Percentiles rank a stretch among this genome's conserved stretches.
phyloP scores from a whole-genome alignment of 2,113 vertebrate genomes.

The Elephas maximus region DNA sequence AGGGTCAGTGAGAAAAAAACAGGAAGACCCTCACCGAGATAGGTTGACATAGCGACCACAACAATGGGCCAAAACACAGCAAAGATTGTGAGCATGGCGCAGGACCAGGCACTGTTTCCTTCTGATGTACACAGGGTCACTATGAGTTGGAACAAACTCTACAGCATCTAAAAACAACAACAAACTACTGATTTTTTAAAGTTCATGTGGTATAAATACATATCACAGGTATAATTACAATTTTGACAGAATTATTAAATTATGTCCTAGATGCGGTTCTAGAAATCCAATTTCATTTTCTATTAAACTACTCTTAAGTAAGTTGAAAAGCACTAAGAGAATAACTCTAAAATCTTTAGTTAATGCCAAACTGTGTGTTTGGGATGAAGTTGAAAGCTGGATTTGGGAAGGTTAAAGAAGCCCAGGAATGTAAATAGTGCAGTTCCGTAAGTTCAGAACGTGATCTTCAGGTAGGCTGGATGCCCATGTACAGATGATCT shows the following conservation, averaged over 20 bases:
- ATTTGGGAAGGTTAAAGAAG: neutral
- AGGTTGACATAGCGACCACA: too few species aligned
- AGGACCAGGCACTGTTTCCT: too few species aligned
- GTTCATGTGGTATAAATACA: neutral
- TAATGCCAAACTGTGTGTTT: neutral
- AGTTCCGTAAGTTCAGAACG: neutral
- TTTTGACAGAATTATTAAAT: slow-evolving; percentile 1
- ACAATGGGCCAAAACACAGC: too few species aligned
- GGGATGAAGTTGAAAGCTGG: neutral
- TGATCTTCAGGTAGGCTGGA: neutral
- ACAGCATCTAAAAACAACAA: too few species aligned
- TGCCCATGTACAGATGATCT: neutral
- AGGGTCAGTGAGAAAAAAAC: too few species aligned
- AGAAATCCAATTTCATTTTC: slow-evolving; percentile 23
- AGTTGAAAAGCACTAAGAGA: neutral
- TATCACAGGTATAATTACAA: neutral
- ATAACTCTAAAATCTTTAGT: neutral
- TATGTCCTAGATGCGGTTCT: neutral
- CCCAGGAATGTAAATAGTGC: neutral
- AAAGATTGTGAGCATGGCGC: too few species aligned
- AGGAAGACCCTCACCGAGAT: too few species aligned
- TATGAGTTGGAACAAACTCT: too few species aligned
- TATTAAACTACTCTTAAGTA: neutral
- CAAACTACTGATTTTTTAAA: neutral
- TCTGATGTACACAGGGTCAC: too few species aligned